phyloP scores from a whole-genome alignment of 2,888 invertebrate genomes.

The Dasysyrphus tricinctus region DNA sequence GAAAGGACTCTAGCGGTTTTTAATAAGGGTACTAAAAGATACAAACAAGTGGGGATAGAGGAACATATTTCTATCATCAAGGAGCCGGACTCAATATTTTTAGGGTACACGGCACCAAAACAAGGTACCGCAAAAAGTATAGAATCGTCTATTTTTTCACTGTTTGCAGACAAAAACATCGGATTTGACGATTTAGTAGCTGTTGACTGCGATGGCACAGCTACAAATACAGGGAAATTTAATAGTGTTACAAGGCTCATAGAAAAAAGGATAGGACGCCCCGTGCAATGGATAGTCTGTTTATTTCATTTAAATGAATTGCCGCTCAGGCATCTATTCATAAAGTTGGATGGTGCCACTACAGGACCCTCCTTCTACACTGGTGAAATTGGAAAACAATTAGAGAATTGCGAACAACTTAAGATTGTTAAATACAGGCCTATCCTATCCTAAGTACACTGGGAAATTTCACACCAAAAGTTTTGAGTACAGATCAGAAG shows the following conservation, averaged over 20 bases:
- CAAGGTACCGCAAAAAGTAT: background rate
- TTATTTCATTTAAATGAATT: conserved; percentile 36
- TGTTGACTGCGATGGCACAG: conserved; percentile 33
- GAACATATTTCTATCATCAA: conserved; percentile 10
- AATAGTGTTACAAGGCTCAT: conserved; percentile 37
- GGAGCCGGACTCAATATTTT: background rate
- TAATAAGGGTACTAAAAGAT: background rate
- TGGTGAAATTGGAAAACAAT: too few relatives aligned
- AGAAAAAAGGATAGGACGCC: conserved; percentile 16
- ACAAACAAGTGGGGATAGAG: background rate
- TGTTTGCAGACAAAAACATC: conserved; percentile 2
- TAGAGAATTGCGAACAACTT: too few relatives aligned
- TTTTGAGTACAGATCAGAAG: too few relatives aligned
- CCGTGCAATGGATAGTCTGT: conserved; percentile 22
- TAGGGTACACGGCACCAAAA: background rate
- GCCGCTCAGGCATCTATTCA: too few relatives aligned
- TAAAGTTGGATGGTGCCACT: too few relatives aligned
- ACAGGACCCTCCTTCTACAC: too few relatives aligned
- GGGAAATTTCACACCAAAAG: too few relatives aligned
- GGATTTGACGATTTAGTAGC: conserved; percentile 2
- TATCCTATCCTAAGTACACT: too few relatives aligned
- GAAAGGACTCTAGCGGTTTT: background rate
- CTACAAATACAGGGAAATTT: conserved; percentile 31
- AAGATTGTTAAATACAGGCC: too few relatives aligned
- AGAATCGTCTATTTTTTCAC: background rate